Evolutionary conservation across 2,888 invertebrate species (phyloP), one percentile per base, ranked within the genome.

Genomic region (Drosophila ustulata): DNA sequence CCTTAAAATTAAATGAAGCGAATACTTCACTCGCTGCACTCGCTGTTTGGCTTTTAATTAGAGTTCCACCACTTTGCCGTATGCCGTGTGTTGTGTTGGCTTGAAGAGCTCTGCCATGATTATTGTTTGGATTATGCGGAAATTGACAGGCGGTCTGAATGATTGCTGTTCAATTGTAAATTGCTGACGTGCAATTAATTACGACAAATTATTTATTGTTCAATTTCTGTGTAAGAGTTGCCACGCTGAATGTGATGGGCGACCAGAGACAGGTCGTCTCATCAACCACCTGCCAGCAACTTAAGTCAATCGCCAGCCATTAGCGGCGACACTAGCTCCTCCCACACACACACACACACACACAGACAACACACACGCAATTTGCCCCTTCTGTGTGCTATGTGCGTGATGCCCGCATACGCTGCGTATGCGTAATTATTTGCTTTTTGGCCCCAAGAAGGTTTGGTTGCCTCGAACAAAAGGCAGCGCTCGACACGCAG

Each of bases 361-460:
- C 45, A 52, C 11, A 37, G 11, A 37, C 18, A 18, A 11, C 45
- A 56, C 13, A 41, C 39, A 41, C 39, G 39, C 39, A 41, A 41
- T 13, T 41, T 41, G 39, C 39, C 18, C 7, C n/a, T 47, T 26
- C 56, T 52, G 5, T n/a, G 4, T 4, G 37, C 2, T 18, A 62
- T 71, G 69, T 75, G 71, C 73, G 73, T 76, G 78, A 30, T 71
- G 67, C 57, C 57, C 67, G 70, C 28, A 53, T 52, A 74, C 72
- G 66, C 34, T 56, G 78, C 73, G 81, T 84, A 86, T 82, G 83
- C 79, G 82, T 82, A 85, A 87, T 86, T 87, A 87, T 86, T 81
- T 85, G 71, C 63, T 70, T 64, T 66, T 51, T 64, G 55, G 49
- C 61, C 56, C 46, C 52, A 47, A 23, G 56, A 28, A 37, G 13